These are phyloP conservation scores for Nasonia longicornis DNA, from an alignment of 1,140 invertebrate species.

Conservation along the genomic window DNA sequence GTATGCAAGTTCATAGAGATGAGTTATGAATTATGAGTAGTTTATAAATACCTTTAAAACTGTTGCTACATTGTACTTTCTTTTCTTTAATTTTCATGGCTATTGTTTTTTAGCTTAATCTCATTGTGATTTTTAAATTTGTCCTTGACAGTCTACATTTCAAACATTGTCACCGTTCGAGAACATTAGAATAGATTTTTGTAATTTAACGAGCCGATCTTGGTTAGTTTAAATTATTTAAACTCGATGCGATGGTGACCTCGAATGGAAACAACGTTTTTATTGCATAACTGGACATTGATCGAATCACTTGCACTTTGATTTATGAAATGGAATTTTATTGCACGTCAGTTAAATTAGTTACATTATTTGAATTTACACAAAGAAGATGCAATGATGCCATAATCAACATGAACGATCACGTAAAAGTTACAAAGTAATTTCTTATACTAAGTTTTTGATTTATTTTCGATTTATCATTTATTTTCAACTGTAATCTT, in stretches of 20 bases:
- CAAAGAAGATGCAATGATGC: constrained; percentile 24
- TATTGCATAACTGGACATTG: not conserved
- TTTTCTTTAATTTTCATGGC: not conserved
- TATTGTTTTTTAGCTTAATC: constrained; percentile 15
- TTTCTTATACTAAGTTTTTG: not conserved
- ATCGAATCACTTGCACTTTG: constrained; percentile 5
- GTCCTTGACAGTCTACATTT: not conserved
- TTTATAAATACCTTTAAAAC: not conserved
- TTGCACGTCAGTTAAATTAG: constrained; percentile 30
- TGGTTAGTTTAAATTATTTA: not conserved
- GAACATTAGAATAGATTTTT: not conserved
- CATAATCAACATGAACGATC: constrained; percentile 29
- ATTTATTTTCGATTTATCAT: constrained; percentile 1
- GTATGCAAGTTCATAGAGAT: constrained; percentile 30
- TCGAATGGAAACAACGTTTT: not conserved
- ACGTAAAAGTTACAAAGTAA: constrained; percentile 27
- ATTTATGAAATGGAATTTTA: not conserved
- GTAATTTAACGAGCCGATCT: not conserved
- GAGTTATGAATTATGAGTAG: constrained; percentile 32
- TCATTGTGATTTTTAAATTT: constrained; percentile 8
- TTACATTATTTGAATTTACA: constrained; percentile 5
- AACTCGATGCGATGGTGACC: not conserved
- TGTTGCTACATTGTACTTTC: constrained; percentile 30
- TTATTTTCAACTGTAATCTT: not conserved
- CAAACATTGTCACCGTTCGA: not conserved